Evolutionary conservation across 2,888 invertebrate species (phyloP), one percentile per base, ranked within the genome.

Genomic region (Drosophila atroscutellata): DNA sequence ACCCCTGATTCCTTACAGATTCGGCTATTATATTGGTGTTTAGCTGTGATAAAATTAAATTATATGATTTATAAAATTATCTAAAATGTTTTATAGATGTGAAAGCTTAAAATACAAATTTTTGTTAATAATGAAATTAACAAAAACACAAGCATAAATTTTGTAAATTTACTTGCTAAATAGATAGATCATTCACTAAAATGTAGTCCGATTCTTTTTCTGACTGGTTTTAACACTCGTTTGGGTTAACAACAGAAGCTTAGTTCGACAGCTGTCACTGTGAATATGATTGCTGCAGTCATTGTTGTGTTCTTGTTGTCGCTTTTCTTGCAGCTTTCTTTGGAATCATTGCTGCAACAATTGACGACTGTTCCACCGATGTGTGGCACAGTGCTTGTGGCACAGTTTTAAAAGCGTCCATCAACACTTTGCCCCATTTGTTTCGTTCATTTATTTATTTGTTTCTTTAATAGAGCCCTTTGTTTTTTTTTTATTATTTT

Each of bases 401-500:
- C 81, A 78, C 70, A 73, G 32, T 76, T 77, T 69, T 64, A 49
- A 15, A 45, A 72, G 57, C 34, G 36, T 20, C 39, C 51, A 65
- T 49, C 37, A 56, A 62, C 39, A 28, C 60, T 58, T 71, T 47
- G 28, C 32, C 24, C 58, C 64, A 61, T 70, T 64, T 64, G 68
- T 76, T 76, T 70, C 72, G 72, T 77, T 81, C 72, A 59, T 76
- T 82, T 67, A 61, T 66, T 68, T 68, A 66, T 76, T 72, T 79
- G 73, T 75, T 81, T 75, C 62, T 76, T 82, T 65, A 77, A 83
- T 77, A 77, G 77, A 82, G 58, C 56, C 57, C 73, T 61, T 64
- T 57, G 47, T 61, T 61, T 52, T 62, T 68, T 61, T 42, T 13
- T 20, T 57, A 30, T 34, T 59, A 39, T 54, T 64, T 42, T 50